phyloP scores from a whole-genome alignment of 2,113 vertebrate species.

The Solenodon paradoxus region DNA sequence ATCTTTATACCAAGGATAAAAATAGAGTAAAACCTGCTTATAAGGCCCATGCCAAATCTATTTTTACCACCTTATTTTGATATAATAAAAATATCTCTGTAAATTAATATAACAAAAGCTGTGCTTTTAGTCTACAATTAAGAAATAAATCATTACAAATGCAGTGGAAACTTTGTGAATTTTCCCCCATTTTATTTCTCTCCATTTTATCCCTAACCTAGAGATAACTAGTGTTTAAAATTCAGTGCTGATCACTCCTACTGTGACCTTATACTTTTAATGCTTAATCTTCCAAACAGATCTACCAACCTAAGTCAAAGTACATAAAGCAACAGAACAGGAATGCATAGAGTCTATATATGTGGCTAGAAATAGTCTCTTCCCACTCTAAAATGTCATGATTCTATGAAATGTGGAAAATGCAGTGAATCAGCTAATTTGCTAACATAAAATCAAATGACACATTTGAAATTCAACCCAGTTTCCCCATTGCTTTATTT shows the following conservation, averaged over 20 bases:
- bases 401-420: not conserved
- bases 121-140: not conserved
- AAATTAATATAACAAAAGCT: slow-evolving; percentile 1
- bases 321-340: not conserved
- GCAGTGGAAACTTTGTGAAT: not conserved
- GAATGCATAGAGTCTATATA: not conserved
- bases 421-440: not conserved
- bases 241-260: not conserved
- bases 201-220: not conserved
- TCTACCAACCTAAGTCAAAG: not conserved
- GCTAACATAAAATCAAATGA: not conserved
- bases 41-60: not conserved
- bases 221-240: not conserved
- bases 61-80: slow-evolving; percentile 35
- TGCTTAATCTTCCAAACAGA: not conserved
- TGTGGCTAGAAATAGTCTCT: not conserved
- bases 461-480: not conserved
- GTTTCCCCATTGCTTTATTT: not conserved
- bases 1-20: slow-evolving; percentile 29
- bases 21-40: not conserved
- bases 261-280: not conserved
- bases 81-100: not conserved
- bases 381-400: not conserved
- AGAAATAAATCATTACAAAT: not conserved
- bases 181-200: not conserved